Conservation (phyloP, 2,888 invertebrate species). For the Drosophila borealis region DNA sequence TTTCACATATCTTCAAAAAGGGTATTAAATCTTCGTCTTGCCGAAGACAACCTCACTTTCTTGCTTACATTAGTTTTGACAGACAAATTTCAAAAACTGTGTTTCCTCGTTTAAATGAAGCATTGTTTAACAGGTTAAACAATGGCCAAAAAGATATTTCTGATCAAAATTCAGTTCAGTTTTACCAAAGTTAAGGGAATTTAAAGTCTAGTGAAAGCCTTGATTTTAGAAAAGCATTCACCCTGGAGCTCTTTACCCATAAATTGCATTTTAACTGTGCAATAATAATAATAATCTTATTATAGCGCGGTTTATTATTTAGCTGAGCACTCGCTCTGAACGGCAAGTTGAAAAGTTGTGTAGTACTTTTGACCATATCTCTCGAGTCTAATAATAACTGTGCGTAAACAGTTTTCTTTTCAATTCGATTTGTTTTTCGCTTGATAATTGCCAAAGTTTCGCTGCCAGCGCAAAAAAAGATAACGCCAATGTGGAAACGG, state of each 20-base stretch:
- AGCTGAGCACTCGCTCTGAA: neutral
- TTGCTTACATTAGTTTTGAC: neutral
- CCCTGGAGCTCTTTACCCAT: too few relatives aligned
- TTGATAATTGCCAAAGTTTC: slow-evolving; percentile 50
- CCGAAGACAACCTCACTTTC: neutral
- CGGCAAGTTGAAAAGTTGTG: neutral
- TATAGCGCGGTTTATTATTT: neutral
- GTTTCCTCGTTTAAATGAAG: neutral
- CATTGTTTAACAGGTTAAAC: neutral
- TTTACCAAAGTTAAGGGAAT: neutral
- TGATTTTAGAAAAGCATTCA: too few relatives aligned
- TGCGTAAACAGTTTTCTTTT: slow-evolving; percentile 38
- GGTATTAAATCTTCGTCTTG: too few relatives aligned
- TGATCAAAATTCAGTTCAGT: neutral
- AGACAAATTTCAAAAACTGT: neutral
- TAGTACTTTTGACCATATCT: slow-evolving; percentile 19
- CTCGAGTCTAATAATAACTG: slow-evolving; percentile 33
- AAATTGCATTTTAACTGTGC: neutral
- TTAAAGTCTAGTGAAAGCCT: too few relatives aligned
- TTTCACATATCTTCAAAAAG: too few relatives aligned
- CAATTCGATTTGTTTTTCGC: slow-evolving; percentile 9
- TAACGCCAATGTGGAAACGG: slow-evolving; percentile 52
- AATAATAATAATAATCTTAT: neutral
- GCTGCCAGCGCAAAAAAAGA: slow-evolving; percentile 36
- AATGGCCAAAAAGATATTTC: neutral